A percentile compares a stretch with the other conserved stretches of the same genome.
Evolutionary conservation across 35 echinoderm and acorn worm species (phyloP).

Genomic region (Holothuria glaberrima): DNA sequence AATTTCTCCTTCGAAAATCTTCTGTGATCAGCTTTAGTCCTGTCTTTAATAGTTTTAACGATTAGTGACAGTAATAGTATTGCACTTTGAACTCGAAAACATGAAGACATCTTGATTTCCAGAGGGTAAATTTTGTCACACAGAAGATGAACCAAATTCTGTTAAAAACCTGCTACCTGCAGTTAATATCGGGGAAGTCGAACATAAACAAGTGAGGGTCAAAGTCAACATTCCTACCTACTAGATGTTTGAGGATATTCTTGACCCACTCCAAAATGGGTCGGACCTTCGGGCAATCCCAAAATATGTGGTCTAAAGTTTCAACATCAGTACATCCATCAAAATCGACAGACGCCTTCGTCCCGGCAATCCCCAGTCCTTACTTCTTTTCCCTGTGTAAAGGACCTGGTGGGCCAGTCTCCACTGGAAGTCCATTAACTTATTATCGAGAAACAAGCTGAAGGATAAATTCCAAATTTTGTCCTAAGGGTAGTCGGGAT

Average conservation of each 20-base stretch:
- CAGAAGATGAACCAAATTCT: too few species aligned
- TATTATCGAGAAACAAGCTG: neutral
- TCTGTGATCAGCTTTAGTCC: too few species aligned
- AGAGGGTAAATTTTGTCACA: too few species aligned
- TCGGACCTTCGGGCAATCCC: neutral
- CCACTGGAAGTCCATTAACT: slow-evolving; percentile 11
- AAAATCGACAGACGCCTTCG: neutral
- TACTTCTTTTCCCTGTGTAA: neutral
- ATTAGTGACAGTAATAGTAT: too few species aligned
- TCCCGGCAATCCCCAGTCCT: neutral
- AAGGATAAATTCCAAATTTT: neutral
- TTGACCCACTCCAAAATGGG: too few species aligned
- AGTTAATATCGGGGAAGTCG: too few species aligned
- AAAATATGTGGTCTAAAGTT: neutral
- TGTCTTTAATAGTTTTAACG: too few species aligned
- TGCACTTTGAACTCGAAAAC: too few species aligned
- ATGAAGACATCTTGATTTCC: too few species aligned
- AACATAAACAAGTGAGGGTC: too few species aligned
- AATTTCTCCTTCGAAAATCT: too few species aligned
- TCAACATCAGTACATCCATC: neutral
- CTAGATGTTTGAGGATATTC: neutral
- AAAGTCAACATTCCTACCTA: neutral
- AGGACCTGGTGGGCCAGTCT: neutral
- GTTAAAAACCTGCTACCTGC: too few species aligned
- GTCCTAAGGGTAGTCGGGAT: neutral